These are phyloP conservation scores for Sepioteuthis lessoniana DNA, from an alignment of 2,888 invertebrate species.

Conservation along the genomic window DNA sequence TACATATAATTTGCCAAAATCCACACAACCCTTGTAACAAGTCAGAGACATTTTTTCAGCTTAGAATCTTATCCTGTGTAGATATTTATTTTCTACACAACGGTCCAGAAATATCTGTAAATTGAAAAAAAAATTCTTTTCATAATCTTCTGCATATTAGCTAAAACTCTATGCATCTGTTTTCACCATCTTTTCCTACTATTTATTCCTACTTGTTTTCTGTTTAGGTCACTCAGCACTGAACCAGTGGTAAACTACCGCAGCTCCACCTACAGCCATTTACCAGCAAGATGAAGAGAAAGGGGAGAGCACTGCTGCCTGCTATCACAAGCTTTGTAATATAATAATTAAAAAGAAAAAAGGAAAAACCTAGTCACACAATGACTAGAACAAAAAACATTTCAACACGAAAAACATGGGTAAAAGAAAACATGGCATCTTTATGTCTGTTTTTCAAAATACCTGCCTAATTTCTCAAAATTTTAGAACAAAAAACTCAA, in stretches of 20 bases:
- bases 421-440: neutral
- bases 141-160: neutral
- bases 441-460: neutral
- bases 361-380: neutral
- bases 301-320: constrained; percentile 1
- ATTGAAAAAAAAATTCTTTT: neutral
- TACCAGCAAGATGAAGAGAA: constrained; percentile 17
- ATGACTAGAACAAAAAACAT: neutral
- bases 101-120: too few species aligned
- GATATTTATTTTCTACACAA: too few species aligned
- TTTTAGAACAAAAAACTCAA: neutral
- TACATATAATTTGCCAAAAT: too few species aligned
- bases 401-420: neutral
- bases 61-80: too few species aligned
- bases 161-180: neutral
- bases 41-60: too few species aligned
- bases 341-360: neutral
- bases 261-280: constrained; percentile 1
- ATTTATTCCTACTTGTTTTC: neutral
- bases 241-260: constrained; percentile 14
- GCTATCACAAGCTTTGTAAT: neutral
- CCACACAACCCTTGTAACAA: too few species aligned
- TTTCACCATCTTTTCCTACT: neutral
- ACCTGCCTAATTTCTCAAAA: too few species aligned
- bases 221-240: neutral